Conservation (phyloP, 2,113 vertebrate species). For the Catharus minimus region DNA sequence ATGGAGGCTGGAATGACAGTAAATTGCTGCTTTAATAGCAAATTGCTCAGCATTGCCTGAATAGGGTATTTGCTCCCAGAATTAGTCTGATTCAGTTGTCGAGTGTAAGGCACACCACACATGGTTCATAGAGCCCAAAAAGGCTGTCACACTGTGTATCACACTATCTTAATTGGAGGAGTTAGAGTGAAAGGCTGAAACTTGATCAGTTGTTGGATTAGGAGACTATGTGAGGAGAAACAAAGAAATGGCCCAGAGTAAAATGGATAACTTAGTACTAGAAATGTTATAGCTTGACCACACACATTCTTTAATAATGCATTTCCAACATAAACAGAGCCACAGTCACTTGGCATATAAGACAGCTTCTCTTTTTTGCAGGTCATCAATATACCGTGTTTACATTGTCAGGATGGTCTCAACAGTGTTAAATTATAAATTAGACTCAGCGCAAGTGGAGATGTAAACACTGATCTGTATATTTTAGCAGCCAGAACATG, state of each 20-base stretch:
- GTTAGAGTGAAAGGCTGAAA: slow-evolving; percentile 50
- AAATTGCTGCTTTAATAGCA: background rate
- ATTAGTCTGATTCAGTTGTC: background rate
- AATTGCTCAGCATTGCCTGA: background rate
- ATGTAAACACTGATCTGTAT: slow-evolving; percentile 48
- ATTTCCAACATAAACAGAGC: slow-evolving; percentile 65
- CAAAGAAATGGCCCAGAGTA: slow-evolving; percentile 51
- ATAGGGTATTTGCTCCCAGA: background rate
- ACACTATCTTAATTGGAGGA: slow-evolving; percentile 12
- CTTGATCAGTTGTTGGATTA: slow-evolving; percentile 45
- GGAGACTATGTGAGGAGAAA: slow-evolving; percentile 43
- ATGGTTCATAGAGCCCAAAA: background rate
- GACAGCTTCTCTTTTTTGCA: slow-evolving; percentile 65
- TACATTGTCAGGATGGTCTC: slow-evolving; percentile 58
- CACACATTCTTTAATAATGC: slow-evolving; percentile 66
- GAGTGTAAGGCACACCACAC: background rate
- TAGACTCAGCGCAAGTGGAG: slow-evolving; percentile 16
- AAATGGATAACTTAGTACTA: slow-evolving; percentile 25
- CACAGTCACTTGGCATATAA: slow-evolving; percentile 50
- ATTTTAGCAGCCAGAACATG: background rate
- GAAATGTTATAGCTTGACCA: slow-evolving; percentile 59
- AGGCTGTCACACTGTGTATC: slow-evolving; percentile 7
- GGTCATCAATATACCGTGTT: slow-evolving; percentile 64
- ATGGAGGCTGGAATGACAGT: background rate
- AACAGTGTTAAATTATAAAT: slow-evolving; percentile 65